These are phyloP conservation scores for Cataglyphis livida DNA, from an alignment of 2,888 invertebrate genomes.

Conservation along the genomic window DNA sequence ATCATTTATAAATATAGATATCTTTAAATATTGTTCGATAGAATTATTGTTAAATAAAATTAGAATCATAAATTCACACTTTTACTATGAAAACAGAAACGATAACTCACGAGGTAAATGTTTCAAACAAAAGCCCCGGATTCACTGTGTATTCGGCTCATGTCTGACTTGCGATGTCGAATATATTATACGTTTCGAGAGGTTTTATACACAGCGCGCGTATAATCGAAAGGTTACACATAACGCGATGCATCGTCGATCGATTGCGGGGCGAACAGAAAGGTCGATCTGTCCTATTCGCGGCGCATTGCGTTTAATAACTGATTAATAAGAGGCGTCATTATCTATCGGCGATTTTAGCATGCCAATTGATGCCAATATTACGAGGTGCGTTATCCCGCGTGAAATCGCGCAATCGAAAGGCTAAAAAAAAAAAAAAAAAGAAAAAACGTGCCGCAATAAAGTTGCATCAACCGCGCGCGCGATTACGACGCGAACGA, in stretches of 20 bases:
- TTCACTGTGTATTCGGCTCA: conserved; percentile 53
- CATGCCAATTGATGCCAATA: conserved; percentile 4
- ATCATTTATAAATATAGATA: not conserved
- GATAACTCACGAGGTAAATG: not conserved
- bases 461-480: conserved; percentile 64
- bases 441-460: conserved; percentile 42
- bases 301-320: conserved; percentile 29
- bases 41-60: not conserved
- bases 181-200: conserved; percentile 51
- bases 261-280: conserved; percentile 44
- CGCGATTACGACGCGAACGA: conserved; percentile 51
- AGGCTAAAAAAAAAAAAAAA: conserved; percentile 57
- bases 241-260: conserved; percentile 38
- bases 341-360: conserved; percentile 44
- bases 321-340: conserved; percentile 48
- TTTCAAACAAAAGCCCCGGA: conserved; percentile 37
- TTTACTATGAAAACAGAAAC: not conserved
- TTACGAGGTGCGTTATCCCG: conserved; percentile 22
- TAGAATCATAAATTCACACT: not conserved
- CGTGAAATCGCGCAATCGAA: conserved; percentile 32
- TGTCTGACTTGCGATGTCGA: conserved; percentile 13
- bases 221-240: conserved; percentile 40
- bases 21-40: not conserved
- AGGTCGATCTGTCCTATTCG: conserved; percentile 30
- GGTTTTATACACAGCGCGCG: conserved; percentile 57